phyloP scores from a whole-genome alignment of 2,113 vertebrate genomes.

The Pipra filicauda region DNA sequence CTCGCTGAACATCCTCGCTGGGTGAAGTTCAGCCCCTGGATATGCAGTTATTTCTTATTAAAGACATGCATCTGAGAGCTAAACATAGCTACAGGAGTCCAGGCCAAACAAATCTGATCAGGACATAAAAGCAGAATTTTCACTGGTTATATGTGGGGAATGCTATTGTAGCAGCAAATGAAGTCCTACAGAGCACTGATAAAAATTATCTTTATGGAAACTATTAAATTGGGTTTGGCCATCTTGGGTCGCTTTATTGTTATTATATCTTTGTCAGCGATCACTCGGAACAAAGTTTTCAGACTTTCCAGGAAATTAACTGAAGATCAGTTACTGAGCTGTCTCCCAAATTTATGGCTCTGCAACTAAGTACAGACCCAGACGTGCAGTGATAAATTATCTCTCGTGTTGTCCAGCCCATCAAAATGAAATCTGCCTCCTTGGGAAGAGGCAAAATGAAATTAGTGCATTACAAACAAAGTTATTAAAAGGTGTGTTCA shows the following conservation, averaged over 20 bases:
- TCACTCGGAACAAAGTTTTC: conserved; percentile 40
- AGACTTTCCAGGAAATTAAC: conserved; percentile 52
- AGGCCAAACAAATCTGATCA: background rate
- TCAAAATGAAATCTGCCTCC: conserved; percentile 43
- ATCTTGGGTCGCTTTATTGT: background rate
- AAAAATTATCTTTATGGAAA: background rate
- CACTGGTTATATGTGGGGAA: background rate
- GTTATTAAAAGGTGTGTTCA: conserved; percentile 27
- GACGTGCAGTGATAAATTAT: background rate
- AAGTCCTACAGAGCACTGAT: background rate
- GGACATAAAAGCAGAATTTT: background rate
- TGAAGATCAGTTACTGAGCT: background rate
- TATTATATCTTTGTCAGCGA: background rate
- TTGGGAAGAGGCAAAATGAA: conserved; percentile 12
- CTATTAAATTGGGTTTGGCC: background rate
- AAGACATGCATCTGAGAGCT: background rate
- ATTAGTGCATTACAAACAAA: conserved; percentile 39
- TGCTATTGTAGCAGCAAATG: background rate
- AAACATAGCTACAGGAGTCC: background rate
- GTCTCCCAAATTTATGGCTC: conserved; percentile 41
- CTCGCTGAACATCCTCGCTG: background rate
- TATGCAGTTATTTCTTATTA: background rate
- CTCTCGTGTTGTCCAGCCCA: background rate
- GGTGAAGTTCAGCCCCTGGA: background rate
- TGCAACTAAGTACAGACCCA: conserved; percentile 5